Conservation (phyloP, 1,140 invertebrate genomes). For the Sycophaga agraensis region DNA sequence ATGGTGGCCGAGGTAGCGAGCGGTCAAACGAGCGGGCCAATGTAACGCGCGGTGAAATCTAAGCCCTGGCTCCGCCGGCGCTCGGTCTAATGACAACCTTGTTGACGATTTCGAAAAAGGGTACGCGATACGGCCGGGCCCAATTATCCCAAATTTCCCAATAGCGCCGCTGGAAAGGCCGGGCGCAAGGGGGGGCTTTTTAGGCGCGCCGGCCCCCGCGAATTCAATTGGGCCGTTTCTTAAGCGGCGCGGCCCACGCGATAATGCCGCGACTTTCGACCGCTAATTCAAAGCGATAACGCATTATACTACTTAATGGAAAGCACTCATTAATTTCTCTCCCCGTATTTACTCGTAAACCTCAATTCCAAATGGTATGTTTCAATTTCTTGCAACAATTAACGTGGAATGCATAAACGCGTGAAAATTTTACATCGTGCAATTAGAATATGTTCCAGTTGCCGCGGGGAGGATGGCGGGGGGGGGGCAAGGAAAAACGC, state of each 20-base stretch:
- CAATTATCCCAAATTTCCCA: too few relatives aligned
- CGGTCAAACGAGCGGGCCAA: too few relatives aligned
- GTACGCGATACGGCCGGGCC: too few relatives aligned
- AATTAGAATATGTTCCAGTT: constrained; percentile 13
- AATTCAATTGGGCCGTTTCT: not conserved
- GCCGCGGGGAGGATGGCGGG: too few relatives aligned
- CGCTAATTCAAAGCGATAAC: constrained; percentile 10
- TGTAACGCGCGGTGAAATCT: too few relatives aligned
- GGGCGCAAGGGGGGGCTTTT: too few relatives aligned
- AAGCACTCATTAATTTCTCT: constrained; percentile 21
- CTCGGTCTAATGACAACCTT: too few relatives aligned
- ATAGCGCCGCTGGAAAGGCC: too few relatives aligned
- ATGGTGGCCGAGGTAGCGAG: too few relatives aligned
- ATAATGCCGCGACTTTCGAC: not conserved
- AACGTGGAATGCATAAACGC: constrained; percentile 18
- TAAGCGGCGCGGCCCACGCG: not conserved
- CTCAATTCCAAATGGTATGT: constrained; percentile 23
- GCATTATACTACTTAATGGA: constrained; percentile 14
- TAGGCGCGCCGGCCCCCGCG: too few relatives aligned
- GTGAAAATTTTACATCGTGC: constrained; percentile 29
- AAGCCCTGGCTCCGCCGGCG: too few relatives aligned
- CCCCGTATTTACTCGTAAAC: constrained; percentile 21
- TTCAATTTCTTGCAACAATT: constrained; percentile 28
- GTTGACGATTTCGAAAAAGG: too few relatives aligned
- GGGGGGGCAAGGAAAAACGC: constrained; percentile 18